Evolutionary conservation across 1,140 invertebrate genomes (phyloP), one percentile per base, ranked within the genome.

Genomic region (Batillaria attramentaria): DNA sequence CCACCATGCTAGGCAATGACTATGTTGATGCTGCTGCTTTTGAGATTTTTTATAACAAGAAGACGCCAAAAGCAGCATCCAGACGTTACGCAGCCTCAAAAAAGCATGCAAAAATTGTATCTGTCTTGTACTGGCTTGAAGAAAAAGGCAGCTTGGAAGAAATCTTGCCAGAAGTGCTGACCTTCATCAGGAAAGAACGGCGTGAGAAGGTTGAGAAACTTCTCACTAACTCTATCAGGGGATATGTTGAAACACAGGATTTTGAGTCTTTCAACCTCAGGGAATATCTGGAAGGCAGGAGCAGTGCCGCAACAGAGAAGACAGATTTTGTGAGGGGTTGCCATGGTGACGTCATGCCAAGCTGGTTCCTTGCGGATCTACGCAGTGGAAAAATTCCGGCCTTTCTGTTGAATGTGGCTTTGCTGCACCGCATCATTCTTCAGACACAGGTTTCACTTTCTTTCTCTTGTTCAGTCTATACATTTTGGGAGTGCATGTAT

Each of bases 1-100:
- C 95, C n/a, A 94, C 94, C 18, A 83, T 97, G 10, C 89, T 97
- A 31, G 96, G 96, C 3, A 97, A 97, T 92, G 96, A 97, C 91
- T 97, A 95, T 90, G 93, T 96, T n/a, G 92, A 94, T 60, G 35
- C 91, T 62, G 92, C 89, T 16, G 91, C 93, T 0, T 96, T 97
- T 85, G 90, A 91, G 18, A 93, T 93, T 62, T 96, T 97, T 87
- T 95, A 94, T 89, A 90, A 93, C 75, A 88, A 97, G 42, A 94
- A 93, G 60, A 77, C 78, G 18, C 90, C 92, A 16, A 94, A 94
- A 83, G 90, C 91, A 69, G 70, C 80, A 39, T 76, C 57, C 35
- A 85, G 77, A 69, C 65, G n/a, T 66, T 76, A 92, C 92, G 41
- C 70, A 41, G 57, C 39, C 28, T 57, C 69, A 69, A 42, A 57